phyloP scores from a whole-genome alignment of 2,888 invertebrate species.

The Spilarctia lutea region DNA sequence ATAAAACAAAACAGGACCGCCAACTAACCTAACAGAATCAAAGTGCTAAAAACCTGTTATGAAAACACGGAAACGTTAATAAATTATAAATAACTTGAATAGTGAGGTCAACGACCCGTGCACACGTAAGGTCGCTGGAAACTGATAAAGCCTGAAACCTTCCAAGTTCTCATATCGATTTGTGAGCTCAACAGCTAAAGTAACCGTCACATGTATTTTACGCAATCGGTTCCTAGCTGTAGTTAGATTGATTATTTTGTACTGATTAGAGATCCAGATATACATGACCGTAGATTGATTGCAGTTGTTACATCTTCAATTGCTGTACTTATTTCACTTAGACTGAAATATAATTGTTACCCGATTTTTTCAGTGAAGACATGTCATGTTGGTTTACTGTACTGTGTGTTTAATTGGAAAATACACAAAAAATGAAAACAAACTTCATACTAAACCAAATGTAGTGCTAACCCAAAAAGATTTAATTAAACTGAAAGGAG shows the following conservation, averaged over 20 bases:
- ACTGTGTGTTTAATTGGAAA: too few species aligned
- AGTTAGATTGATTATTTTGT: background rate
- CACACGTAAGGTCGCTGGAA: slow-evolving; percentile 50
- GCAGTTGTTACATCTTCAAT: too few species aligned
- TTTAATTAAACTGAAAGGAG: too few species aligned
- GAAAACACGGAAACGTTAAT: background rate
- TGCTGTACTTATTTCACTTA: too few species aligned
- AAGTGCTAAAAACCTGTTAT: background rate
- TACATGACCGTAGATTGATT: background rate
- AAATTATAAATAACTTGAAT: background rate
- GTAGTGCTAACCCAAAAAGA: too few species aligned
- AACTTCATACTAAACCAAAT: too few species aligned
- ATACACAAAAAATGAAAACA: too few species aligned
- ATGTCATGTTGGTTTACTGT: too few species aligned
- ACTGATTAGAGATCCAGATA: background rate
- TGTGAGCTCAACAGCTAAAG: slow-evolving; percentile 20
- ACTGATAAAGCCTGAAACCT: slow-evolving; percentile 54
- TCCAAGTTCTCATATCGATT: slow-evolving; percentile 54
- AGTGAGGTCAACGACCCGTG: slow-evolving; percentile 45
- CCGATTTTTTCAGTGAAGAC: too few species aligned
- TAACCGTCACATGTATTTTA: slow-evolving; percentile 2
- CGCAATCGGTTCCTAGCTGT: background rate
- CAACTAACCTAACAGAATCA: background rate
- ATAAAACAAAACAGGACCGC: background rate
- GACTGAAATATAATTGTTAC: too few species aligned